Conservation (phyloP, 2,113 vertebrate species). For the Macquaria australasica region DNA sequence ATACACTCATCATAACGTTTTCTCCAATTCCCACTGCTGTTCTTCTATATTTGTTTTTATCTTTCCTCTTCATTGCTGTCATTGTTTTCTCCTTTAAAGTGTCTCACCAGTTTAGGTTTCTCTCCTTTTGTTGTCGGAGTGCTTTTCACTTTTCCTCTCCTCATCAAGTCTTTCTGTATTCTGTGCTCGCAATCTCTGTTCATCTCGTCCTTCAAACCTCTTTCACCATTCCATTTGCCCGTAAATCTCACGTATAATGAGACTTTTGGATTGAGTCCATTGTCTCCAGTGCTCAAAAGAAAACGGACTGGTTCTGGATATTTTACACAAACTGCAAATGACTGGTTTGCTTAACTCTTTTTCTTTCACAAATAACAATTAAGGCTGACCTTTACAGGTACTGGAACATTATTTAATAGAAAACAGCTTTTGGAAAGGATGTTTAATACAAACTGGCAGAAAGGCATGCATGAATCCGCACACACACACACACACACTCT, state of each 20-base stretch:
- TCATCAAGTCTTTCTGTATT: not conserved
- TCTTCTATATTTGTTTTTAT: slow-evolving; percentile 15
- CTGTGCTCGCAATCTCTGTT: not conserved
- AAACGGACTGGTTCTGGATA: not conserved
- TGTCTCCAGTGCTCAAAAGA: not conserved
- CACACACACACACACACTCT: not conserved
- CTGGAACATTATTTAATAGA: not conserved
- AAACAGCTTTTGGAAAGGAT: not conserved
- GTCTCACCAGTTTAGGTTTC: not conserved
- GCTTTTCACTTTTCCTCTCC: not conserved
- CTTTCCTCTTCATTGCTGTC: not conserved
- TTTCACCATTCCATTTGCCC: slow-evolving; percentile 5
- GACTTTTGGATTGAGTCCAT: slow-evolving; percentile 6
- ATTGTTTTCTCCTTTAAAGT: slow-evolving; percentile 3
- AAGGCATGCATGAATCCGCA: not conserved
- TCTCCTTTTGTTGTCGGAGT: not conserved
- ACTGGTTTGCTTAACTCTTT: not conserved
- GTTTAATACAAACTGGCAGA: not conserved
- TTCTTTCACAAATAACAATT: not conserved
- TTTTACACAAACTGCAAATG: not conserved
- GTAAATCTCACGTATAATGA: not conserved
- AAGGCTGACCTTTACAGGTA: slow-evolving; percentile 3
- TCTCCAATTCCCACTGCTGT: not conserved
- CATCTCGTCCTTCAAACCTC: not conserved
- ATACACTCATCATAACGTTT: not conserved